Conservation (phyloP, 2,797 vertebrate genomes). For the Danio tinwini region DNA sequence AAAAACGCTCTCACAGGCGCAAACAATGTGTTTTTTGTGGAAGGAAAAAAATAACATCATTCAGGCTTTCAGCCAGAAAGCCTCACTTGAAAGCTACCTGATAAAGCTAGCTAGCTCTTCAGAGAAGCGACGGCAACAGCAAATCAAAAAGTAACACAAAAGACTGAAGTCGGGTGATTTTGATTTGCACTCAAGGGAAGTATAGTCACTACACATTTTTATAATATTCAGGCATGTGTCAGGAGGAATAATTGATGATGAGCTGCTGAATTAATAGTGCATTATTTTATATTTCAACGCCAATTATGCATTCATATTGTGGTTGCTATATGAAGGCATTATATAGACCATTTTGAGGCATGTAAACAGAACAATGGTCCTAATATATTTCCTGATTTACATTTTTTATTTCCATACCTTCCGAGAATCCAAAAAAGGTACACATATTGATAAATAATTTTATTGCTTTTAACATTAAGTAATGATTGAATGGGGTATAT, state of each 20-base stretch:
- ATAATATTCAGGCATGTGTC: background rate
- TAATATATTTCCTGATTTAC: too few species aligned
- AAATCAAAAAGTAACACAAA: conserved; percentile 2
- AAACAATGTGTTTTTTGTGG: conserved; percentile 61
- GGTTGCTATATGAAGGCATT: too few species aligned
- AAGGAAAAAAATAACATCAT: conserved; percentile 54
- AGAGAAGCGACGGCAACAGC: background rate
- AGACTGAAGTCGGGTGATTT: conserved; percentile 2
- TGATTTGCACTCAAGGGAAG: conserved; percentile 6
- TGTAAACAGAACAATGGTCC: too few species aligned
- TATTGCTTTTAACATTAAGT: too few species aligned
- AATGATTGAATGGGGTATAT: too few species aligned
- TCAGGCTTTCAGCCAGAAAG: conserved; percentile 24
- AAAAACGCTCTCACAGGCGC: conserved; percentile 62
- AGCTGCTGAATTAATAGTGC: too few species aligned
- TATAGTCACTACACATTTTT: background rate
- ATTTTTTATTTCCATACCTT: too few species aligned
- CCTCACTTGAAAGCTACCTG: conserved; percentile 22
- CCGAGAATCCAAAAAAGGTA: too few species aligned
- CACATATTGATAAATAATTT: too few species aligned
- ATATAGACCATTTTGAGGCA: too few species aligned
- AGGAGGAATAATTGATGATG: background rate
- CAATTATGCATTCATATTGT: too few species aligned
- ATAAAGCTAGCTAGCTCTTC: conserved; percentile 17
- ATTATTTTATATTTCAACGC: too few species aligned